A percentile compares a stretch with the other conserved stretches of the same genome.
These are phyloP conservation scores for Xiphias gladius DNA, from an alignment of 2,113 vertebrate species.

Conservation along the genomic window DNA sequence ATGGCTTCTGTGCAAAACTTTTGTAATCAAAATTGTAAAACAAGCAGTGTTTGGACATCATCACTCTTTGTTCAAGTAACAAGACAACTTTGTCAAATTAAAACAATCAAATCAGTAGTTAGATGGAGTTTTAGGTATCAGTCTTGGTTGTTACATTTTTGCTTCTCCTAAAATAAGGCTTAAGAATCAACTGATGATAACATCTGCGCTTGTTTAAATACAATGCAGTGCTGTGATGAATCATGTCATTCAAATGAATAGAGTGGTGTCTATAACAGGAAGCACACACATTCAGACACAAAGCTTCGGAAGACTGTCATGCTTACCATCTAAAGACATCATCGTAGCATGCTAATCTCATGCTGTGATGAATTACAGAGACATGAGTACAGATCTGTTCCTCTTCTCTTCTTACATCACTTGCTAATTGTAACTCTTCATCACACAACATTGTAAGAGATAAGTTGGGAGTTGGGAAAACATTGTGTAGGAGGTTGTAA, in stretches of 20 bases:
- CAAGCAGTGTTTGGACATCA: not conserved
- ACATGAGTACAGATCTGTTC: not conserved
- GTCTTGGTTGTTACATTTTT: no score
- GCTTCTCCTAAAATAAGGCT: not conserved
- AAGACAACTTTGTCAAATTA: not conserved
- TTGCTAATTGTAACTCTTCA: constrained; percentile 43
- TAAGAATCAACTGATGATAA: not conserved
- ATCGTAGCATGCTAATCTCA: constrained; percentile 37
- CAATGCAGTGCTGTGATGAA: not conserved
- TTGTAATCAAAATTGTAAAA: not conserved
- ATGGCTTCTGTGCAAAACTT: not conserved
- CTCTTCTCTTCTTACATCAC: not conserved
- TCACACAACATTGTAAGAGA: constrained; percentile 17
- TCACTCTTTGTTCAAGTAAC: not conserved
- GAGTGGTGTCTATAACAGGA: not conserved
- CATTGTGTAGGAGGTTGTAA: not conserved
- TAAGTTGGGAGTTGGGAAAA: not conserved
- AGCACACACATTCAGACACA: constrained; percentile 1
- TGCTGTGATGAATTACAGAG: constrained; percentile 19
- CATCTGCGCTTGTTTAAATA: constrained; percentile 6
- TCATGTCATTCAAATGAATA: not conserved
- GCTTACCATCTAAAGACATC: constrained; percentile 39
- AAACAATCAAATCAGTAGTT: not conserved
- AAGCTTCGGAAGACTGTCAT: constrained; percentile 28
- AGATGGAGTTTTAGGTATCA: not conserved